Evolutionary conservation across 2,888 invertebrate genomes (phyloP).

Genomic region (Arrhopalites spinosus): DNA sequence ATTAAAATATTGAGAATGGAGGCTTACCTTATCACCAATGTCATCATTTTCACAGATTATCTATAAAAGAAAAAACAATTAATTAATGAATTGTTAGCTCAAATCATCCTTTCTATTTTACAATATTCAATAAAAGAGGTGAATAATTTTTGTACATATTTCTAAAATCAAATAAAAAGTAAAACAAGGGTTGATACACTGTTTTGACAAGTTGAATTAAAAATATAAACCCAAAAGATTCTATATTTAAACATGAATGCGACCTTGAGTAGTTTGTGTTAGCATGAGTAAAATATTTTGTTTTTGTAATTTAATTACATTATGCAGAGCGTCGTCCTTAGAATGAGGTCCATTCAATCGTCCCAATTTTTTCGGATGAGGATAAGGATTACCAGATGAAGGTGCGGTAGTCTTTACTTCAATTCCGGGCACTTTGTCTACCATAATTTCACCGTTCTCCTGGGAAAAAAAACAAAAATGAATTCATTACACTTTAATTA

Average conservation of each 20-base stretch:
- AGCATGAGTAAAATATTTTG: background rate
- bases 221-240: too few species aligned
- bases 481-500: too few species aligned
- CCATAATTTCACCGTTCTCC: slow-evolving; percentile 40
- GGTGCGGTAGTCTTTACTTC: slow-evolving; percentile 24
- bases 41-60: slow-evolving; percentile 43
- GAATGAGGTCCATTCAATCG: slow-evolving; percentile 33
- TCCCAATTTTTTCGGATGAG: slow-evolving; percentile 38
- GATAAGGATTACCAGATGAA: slow-evolving; percentile 33
- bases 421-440: slow-evolving; percentile 36
- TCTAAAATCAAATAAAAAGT: too few species aligned
- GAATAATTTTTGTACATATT: background rate
- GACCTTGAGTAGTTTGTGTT: too few species aligned
- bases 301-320: slow-evolving; percentile 14
- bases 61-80: slow-evolving; percentile 30
- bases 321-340: slow-evolving; percentile 36
- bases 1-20: background rate
- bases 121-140: background rate
- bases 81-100: background rate
- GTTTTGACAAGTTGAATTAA: background rate
- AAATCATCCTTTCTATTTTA: background rate
- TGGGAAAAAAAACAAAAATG: background rate
- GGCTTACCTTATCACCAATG: slow-evolving; percentile 40
- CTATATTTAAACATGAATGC: too few species aligned
- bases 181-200: background rate